Evolutionary conservation across 2,888 invertebrate genomes (phyloP), one percentile per base, ranked within the genome.

Genomic region (Rotaria magnacalcarata): DNA sequence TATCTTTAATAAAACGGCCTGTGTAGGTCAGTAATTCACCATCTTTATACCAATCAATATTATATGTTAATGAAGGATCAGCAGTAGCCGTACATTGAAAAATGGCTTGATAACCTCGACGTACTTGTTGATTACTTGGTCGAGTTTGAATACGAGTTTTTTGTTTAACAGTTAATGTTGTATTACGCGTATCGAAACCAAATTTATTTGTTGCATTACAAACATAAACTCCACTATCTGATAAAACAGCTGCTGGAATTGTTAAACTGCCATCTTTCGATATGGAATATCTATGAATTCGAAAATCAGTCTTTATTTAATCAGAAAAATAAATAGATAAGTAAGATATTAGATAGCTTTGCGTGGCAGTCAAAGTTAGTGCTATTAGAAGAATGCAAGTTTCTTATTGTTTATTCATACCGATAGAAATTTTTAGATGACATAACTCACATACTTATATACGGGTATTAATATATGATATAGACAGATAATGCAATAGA

Each of bases 181-280:
- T 96, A 86, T 93, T 93, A 0, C 95, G 96, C 24, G 94, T 93
- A n/a, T 93, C 94, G 88, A 93, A 93, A 34, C 97, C 97, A 90
- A 96, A 94, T 91, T 95, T 96, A 91, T 99, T 99, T 88, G 93
- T 93, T 0, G 97, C 99, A 90, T 94, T 94, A 90, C 99, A 99
- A 85, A 94, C 94, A 91, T 97, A 99, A 84, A 93, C 93, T n/a
- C 97, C 99, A 74, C 94, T 94, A 91, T 98, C 97, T 2, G 94
- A 93, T 90, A 95, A 95, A 85, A 94, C 94, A 2, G 96, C 95
- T 89, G 94, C 85, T 67, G 93, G 67, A 8, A 87, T 41, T n/a
- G 34, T 84, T 47, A 87, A 75, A 27, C 50, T 85, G 19, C 87
- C 87, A 75, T 87, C 87, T 50, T 85, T 50, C 21, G 52, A 43